Percentiles rank a stretch among this genome's conserved stretches.
Conservation (phyloP, 1,140 invertebrate species). For the Conopomorpha cramerella region DNA sequence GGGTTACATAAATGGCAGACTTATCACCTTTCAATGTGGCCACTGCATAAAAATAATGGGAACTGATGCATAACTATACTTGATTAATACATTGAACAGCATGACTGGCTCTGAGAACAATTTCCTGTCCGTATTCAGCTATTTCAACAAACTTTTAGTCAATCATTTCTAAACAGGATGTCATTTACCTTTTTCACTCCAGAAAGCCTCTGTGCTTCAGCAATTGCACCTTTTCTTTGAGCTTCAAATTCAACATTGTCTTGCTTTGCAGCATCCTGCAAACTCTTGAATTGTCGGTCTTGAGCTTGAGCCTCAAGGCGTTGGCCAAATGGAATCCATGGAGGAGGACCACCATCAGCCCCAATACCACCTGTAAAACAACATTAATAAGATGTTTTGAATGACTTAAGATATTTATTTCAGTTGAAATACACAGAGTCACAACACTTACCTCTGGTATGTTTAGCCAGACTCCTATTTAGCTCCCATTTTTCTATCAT, state of each 20-base stretch:
- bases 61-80: too few species aligned
- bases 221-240: slow-evolving; percentile 84
- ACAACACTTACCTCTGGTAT: slow-evolving; percentile 67
- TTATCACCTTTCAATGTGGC: too few species aligned
- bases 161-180: too few species aligned
- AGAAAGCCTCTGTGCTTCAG: slow-evolving; percentile 78
- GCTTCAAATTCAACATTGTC: slow-evolving; percentile 84
- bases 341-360: slow-evolving; percentile 78
- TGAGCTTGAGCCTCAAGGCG: slow-evolving; percentile 65
- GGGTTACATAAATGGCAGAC: too few species aligned
- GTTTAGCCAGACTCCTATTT: slow-evolving; percentile 76
- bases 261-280: slow-evolving; percentile 63
- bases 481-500: slow-evolving; percentile 91
- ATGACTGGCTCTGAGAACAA: too few species aligned
- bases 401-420: too few species aligned
- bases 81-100: too few species aligned
- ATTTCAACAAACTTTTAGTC: too few species aligned
- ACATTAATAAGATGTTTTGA: too few species aligned
- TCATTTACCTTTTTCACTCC: slow-evolving; percentile 78
- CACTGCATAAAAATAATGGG: too few species aligned
- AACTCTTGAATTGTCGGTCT: slow-evolving; percentile 74
- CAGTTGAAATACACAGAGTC: too few species aligned
- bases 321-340: slow-evolving; percentile 90
- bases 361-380: slow-evolving; percentile 49
- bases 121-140: too few species aligned